Evolutionary conservation across 1,140 invertebrate species (phyloP).

Genomic region (Drosophila auraria): DNA sequence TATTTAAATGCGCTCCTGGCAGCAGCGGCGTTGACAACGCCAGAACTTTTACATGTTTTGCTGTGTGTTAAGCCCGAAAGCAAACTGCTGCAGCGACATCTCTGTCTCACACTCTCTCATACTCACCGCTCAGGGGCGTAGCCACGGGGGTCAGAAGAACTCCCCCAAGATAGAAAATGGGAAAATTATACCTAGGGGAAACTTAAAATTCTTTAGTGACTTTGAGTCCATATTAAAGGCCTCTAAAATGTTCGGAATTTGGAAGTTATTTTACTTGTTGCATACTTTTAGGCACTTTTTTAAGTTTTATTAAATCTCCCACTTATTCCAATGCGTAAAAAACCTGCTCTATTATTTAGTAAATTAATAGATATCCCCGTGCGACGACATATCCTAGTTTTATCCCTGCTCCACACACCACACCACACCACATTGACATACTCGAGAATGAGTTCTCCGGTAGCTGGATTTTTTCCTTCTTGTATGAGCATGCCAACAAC

Average conservation of each 20-base stretch:
- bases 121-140: constrained; percentile 8
- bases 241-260: too few species aligned
- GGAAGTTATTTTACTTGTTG: too few species aligned
- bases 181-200: background rate
- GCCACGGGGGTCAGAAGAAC: background rate
- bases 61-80: constrained; percentile 76
- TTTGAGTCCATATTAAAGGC: too few species aligned
- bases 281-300: too few species aligned
- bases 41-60: constrained; percentile 77
- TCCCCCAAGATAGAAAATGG: background rate
- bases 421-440: constrained; percentile 25
- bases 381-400: constrained; percentile 13
- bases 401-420: constrained; percentile 6
- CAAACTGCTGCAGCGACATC: constrained; percentile 72
- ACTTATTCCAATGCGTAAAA: too few species aligned
- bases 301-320: too few species aligned
- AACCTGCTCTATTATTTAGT: background rate
- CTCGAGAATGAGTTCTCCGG: constrained; percentile 45
- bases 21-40: constrained; percentile 67
- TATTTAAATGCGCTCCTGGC: constrained; percentile 77
- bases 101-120: constrained; percentile 21
- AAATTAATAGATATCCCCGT: background rate
- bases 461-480: constrained; percentile 40
- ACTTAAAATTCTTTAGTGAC: too few species aligned
- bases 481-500: constrained; percentile 22